Evolutionary conservation across 2,113 vertebrate genomes (phyloP).

Genomic region (Seriola aureovittata): DNA sequence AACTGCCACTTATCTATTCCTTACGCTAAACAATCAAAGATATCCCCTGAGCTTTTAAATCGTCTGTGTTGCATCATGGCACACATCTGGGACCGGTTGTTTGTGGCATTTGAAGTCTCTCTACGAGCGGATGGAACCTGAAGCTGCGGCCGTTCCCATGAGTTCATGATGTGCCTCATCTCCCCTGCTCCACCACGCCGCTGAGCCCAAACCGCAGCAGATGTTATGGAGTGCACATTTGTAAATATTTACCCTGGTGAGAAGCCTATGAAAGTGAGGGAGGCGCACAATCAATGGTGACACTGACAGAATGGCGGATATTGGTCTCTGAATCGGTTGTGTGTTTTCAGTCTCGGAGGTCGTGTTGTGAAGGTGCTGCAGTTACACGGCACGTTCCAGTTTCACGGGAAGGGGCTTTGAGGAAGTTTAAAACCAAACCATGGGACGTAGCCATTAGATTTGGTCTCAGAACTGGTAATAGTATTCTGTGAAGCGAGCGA

Average conservation of each 20-base stretch:
- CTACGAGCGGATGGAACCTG: constrained; percentile 71
- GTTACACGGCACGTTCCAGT: constrained; percentile 32
- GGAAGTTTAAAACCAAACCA: constrained; percentile 49
- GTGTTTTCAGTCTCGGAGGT: constrained; percentile 45
- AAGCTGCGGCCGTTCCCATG: constrained; percentile 62
- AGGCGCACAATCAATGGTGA: constrained; percentile 18
- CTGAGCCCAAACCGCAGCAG: constrained; percentile 68
- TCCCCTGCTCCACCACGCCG: constrained; percentile 49
- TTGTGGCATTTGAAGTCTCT: constrained; percentile 71
- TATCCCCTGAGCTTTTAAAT: constrained; percentile 61
- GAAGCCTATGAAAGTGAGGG: constrained; percentile 51
- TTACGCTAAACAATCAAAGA: constrained; percentile 55
- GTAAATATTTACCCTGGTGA: constrained; percentile 80
- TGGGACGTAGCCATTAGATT: constrained; percentile 34
- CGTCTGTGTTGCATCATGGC: constrained; percentile 71
- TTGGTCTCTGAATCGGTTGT: constrained; percentile 18
- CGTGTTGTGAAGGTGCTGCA: constrained; percentile 35
- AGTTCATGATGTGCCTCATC: constrained; percentile 70
- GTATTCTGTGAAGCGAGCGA: constrained; percentile 1
- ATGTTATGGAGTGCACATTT: constrained; percentile 77
- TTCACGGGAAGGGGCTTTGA: constrained; percentile 27
- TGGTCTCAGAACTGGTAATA: constrained; percentile 37
- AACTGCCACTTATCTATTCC: constrained; percentile 58
- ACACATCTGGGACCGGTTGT: constrained; percentile 77
- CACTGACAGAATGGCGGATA: constrained; percentile 56